A percentile compares a stretch with the other conserved stretches of the same genome.
phyloP scores from a whole-genome alignment of 2,888 invertebrate species.

The Matsumyia berberina region DNA sequence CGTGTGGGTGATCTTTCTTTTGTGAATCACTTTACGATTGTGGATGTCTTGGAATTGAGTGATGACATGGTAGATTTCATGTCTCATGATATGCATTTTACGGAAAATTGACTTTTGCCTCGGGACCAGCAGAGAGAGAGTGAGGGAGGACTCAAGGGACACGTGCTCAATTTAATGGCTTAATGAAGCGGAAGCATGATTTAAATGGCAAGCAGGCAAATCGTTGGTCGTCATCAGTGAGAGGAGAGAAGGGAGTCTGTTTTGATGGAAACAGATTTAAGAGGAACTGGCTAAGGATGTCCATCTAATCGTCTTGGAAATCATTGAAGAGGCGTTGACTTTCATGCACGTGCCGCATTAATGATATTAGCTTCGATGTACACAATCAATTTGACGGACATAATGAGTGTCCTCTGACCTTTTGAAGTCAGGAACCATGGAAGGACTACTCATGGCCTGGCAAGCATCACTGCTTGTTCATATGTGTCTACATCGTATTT shows the following conservation, averaged over 20 bases:
- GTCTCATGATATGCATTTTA: constrained; percentile 74
- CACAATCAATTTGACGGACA: not conserved
- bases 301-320: not conserved
- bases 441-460: too few species aligned
- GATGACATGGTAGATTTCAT: constrained; percentile 76
- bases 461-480: too few species aligned
- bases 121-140: too few species aligned
- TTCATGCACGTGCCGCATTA: constrained; percentile 4
- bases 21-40: constrained; percentile 32
- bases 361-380: not conserved
- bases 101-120: constrained; percentile 53
- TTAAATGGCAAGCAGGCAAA: constrained; percentile 17
- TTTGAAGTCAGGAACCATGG: too few species aligned
- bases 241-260: not conserved
- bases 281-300: constrained; percentile 5
- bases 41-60: constrained; percentile 56
- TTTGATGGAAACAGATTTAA: constrained; percentile 1
- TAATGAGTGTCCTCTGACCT: not conserved
- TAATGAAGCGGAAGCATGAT: constrained; percentile 60
- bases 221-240: constrained; percentile 4
- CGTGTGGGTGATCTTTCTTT: constrained; percentile 53
- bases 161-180: constrained; percentile 70
- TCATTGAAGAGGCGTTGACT: not conserved
- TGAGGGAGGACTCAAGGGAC: constrained; percentile 42
- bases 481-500: too few species aligned